These are phyloP conservation scores for Styela clava DNA, from an alignment of 23 tunicate species.

Conservation along the genomic window DNA sequence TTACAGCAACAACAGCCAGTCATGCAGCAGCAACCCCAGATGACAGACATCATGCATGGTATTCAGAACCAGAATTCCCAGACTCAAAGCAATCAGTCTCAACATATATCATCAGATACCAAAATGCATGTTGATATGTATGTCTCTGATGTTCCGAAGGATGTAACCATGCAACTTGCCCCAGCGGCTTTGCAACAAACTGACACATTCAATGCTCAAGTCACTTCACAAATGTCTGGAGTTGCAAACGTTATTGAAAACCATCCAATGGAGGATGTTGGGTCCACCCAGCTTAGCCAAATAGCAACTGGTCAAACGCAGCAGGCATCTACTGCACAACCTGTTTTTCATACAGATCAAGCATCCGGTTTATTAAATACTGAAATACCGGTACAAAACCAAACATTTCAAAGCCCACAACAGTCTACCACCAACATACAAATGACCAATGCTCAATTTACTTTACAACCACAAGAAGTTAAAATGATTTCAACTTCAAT, in stretches of 20 bases:
- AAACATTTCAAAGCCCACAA: neutral
- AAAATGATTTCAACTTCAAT: neutral
- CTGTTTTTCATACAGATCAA: neutral
- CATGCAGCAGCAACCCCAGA: slow-evolving; percentile 4
- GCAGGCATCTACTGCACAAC: neutral
- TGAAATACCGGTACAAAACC: neutral
- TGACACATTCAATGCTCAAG: neutral
- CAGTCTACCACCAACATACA: neutral
- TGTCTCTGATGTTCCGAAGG: neutral
- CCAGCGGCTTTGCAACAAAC: neutral
- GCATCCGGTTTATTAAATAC: neutral
- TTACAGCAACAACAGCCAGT: slow-evolving; percentile 9
- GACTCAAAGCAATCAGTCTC: neutral
- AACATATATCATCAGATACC: neutral
- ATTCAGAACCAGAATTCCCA: neutral
- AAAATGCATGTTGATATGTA: neutral
- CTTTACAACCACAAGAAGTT: neutral
- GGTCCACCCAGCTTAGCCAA: neutral
- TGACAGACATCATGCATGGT: neutral
- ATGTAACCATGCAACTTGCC: neutral
- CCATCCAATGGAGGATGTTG: neutral
- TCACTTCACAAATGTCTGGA: neutral
- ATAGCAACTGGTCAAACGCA: neutral
- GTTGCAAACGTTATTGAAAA: neutral
- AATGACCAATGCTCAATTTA: neutral